Evolutionary conservation across 2,797 vertebrate species (phyloP).

Genomic region (Parambassis ranga): DNA sequence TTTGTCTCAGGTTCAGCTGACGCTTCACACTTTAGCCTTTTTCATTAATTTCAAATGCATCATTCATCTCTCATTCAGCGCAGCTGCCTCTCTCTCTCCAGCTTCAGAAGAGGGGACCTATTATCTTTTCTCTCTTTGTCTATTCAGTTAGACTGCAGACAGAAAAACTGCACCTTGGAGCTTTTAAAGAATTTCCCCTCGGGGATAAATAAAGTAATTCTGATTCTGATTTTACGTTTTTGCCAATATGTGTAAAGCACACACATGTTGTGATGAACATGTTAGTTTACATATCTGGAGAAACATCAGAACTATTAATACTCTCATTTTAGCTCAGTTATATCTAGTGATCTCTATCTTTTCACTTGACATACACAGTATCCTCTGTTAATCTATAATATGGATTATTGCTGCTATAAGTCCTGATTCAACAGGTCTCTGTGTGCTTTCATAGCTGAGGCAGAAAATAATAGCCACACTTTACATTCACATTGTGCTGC

Average conservation of each 20-base stretch:
- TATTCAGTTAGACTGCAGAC: neutral
- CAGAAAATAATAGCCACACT: neutral
- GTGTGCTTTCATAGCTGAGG: neutral
- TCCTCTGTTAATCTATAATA: no score
- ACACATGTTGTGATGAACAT: neutral
- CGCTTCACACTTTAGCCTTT: slow-evolving; percentile 11
- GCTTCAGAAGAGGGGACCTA: neutral
- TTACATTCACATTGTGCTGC: slow-evolving; percentile 8
- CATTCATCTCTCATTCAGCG: slow-evolving; percentile 28
- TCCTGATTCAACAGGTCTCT: no score
- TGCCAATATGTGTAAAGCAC: no score
- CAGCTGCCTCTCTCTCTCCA: neutral
- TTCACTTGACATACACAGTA: no score
- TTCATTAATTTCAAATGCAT: slow-evolving; percentile 46
- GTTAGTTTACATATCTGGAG: neutral
- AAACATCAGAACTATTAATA: neutral
- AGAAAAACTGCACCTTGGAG: neutral
- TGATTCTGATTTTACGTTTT: no score
- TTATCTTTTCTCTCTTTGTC: neutral
- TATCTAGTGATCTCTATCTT: no score
- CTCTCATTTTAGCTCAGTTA: no score
- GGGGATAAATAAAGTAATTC: no score
- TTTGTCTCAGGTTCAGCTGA: slow-evolving; percentile 43
- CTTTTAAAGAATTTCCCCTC: no score
- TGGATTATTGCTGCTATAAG: no score